Conservation (phyloP, 64 coral and sea anemone species). For the Dendronephthya gigantea region DNA sequence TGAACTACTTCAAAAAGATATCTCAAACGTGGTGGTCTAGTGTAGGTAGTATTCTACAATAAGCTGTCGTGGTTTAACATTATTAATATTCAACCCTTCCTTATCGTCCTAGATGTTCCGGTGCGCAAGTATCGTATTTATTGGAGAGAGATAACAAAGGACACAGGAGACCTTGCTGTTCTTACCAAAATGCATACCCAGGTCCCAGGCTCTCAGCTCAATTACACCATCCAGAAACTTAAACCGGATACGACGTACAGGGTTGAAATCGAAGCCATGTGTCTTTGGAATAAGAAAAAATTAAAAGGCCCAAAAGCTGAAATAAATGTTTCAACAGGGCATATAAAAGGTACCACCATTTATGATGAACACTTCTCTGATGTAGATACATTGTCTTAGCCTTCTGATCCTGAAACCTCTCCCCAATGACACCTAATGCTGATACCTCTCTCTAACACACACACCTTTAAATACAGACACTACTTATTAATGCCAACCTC, state of each 20-base stretch:
- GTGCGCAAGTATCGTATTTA: background rate
- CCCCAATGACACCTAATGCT: too few relatives aligned
- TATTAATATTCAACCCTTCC: too few relatives aligned
- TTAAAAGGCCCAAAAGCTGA: background rate
- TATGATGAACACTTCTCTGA: background rate
- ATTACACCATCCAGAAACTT: background rate
- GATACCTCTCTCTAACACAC: too few relatives aligned
- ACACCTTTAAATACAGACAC: too few relatives aligned
- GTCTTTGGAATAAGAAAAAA: background rate
- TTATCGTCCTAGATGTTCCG: background rate
- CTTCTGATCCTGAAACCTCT: too few relatives aligned
- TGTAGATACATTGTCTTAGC: background rate
- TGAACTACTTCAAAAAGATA: too few relatives aligned
- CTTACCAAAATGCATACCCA: background rate
- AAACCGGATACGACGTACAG: background rate
- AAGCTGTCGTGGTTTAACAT: too few relatives aligned
- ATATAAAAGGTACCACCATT: background rate
- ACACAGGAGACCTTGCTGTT: background rate
- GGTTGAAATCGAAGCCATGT: background rate
- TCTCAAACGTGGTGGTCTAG: too few relatives aligned
- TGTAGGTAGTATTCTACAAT: too few relatives aligned
- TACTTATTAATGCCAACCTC: too few relatives aligned
- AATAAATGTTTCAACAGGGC: background rate
- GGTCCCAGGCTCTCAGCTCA: background rate
- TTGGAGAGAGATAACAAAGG: background rate